Base-by-base conservation (phyloP, 1,140 invertebrate genomes). In the silkworm (Bombyx mori) region DNA sequence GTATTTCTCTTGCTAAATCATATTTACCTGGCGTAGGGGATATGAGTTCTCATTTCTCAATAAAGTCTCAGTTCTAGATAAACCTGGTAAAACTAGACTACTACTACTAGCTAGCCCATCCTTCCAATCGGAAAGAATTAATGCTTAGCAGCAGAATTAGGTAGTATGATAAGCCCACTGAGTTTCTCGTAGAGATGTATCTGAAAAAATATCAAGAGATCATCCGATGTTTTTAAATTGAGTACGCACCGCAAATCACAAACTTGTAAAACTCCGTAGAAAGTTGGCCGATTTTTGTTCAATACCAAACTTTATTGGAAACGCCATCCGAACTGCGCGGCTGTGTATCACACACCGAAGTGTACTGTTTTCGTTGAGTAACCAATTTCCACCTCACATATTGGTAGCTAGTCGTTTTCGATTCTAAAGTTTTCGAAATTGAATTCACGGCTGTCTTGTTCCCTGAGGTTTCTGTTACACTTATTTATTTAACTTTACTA, bases 321-420 rank as follows among this genome's bases (percentile, higher is more conserved):
- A 10, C 6, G n/a, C n/a, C n/a, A 2, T 47, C n/a, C 8, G 45
- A 47, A 47, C 8, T 44, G 58, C 68, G 56, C 62, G 60, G 70
- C 58, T 45, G 58, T 42, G 9, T 10, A 57, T 48, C 66, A 70
- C 70, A 65, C 68, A 73, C 66, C 70, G 58, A 54, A 58, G 53
- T 47, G 53, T 62, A 50, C 43, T 60, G 61, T 59, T 69, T 68
- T 70, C 68, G 63, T 65, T 60, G 66, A 54, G 62, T 59, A 60
- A 59, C 62, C 71, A 80, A 77, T 78, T 78, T 78, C 71, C 75
- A 61, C 74, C 68, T 73, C 73, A 74, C 72, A 75, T 74, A 76
- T 77, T 78, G 72, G 75, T 79, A 79, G 71, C 75, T 66, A 72
- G 71, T 75, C 67, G 73, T 71, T 70, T 65, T 63, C 64, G 69